phyloP scores from a whole-genome alignment of 1,140 invertebrate genomes.

The Eulimnadia texana region DNA sequence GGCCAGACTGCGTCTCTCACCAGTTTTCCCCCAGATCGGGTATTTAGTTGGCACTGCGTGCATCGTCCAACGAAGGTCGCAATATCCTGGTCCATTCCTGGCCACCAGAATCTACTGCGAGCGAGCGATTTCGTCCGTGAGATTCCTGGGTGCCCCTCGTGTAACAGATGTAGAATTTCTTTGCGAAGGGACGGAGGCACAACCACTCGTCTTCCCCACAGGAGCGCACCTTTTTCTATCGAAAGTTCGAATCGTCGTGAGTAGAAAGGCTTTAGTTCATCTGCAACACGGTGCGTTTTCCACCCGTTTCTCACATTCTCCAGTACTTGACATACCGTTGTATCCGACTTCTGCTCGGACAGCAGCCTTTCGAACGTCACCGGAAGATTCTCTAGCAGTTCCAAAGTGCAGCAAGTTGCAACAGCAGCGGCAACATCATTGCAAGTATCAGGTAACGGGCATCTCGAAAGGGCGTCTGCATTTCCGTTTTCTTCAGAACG shows the following conservation, averaged over 20 bases:
- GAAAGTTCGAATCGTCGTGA: no score
- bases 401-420: conserved; percentile 33
- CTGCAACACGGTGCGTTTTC: no score
- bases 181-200: conserved; percentile 23
- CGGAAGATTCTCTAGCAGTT: conserved; percentile 37
- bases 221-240: no score
- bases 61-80: conserved; percentile 23
- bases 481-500: no score
- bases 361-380: conserved; percentile 25
- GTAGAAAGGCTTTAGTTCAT: no score
- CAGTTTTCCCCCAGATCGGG: conserved; percentile 30
- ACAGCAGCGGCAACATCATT: conserved; percentile 32
- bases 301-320: no score
- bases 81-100: conserved; percentile 33
- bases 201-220: no score
- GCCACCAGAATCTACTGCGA: no score
- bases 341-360: no score
- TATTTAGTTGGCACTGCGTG: conserved; percentile 23
- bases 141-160: conserved; percentile 35
- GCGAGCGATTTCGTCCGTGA: conserved; percentile 39
- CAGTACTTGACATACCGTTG: no score
- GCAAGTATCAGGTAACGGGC: conserved; percentile 29
- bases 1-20: conserved; percentile 35
- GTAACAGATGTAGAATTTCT: conserved; percentile 29
- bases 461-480: no score